phyloP scores from a whole-genome alignment of 2,797 vertebrate species.

The Macropodus opercularis region DNA sequence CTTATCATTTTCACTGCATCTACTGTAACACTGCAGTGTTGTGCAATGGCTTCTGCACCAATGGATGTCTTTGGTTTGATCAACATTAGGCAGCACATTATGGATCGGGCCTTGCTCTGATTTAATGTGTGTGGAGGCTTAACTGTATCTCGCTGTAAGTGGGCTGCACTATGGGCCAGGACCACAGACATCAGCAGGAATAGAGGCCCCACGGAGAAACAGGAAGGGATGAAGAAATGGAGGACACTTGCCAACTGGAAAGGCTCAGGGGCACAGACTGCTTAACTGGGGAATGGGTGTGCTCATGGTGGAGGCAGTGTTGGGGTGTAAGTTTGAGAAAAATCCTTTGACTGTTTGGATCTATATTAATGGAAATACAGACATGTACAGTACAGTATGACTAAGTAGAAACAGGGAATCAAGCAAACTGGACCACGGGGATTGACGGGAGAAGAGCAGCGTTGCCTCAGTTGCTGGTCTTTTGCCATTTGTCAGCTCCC shows the following conservation, averaged over 20 bases:
- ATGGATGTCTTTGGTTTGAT: slow-evolving; percentile 62
- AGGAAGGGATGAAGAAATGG: slow-evolving; percentile 56
- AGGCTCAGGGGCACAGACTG: slow-evolving; percentile 45
- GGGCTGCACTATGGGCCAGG: slow-evolving; percentile 43
- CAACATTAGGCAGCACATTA: slow-evolving; percentile 62
- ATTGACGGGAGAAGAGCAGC: slow-evolving; percentile 44
- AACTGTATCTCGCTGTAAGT: slow-evolving; percentile 53
- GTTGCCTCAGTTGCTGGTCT: slow-evolving; percentile 61
- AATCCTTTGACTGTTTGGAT: slow-evolving; percentile 9
- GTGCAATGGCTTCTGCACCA: slow-evolving; percentile 30
- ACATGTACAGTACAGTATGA: slow-evolving; percentile 21
- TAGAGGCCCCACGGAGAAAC: slow-evolving; percentile 55
- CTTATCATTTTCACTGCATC: slow-evolving; percentile 20
- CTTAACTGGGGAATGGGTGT: slow-evolving; percentile 48
- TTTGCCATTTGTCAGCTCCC: slow-evolving; percentile 73
- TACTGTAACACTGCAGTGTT: slow-evolving; percentile 46
- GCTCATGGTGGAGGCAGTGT: slow-evolving; percentile 9
- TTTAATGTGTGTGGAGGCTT: slow-evolving; percentile 66
- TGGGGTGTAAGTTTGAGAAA: slow-evolving; percentile 6
- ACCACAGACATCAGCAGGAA: slow-evolving; percentile 68
- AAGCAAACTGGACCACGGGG: slow-evolving; percentile 32
- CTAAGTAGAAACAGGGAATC: slow-evolving; percentile 34
- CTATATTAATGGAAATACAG: background rate
- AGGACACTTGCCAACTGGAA: slow-evolving; percentile 58
- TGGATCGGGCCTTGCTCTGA: slow-evolving; percentile 69